Conservation (phyloP, 2,797 vertebrate species). For the Bucorvus abyssinicus region DNA sequence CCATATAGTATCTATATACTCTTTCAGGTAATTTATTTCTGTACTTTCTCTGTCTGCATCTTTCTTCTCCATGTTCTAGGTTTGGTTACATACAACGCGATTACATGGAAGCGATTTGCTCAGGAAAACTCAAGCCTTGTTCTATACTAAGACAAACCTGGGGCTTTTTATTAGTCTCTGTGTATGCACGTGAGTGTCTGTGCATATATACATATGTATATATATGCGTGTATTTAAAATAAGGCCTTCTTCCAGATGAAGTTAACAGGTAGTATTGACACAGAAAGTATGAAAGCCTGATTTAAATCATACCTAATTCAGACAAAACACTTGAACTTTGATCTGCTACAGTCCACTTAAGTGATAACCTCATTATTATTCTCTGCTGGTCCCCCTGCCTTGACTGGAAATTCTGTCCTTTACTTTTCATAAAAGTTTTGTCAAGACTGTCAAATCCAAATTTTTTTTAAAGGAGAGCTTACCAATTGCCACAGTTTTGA, state of each 20-base stretch:
- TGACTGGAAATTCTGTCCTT: neutral
- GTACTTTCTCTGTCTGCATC: neutral
- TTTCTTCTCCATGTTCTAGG: neutral
- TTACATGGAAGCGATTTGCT: neutral
- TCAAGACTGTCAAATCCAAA: neutral
- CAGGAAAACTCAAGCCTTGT: neutral
- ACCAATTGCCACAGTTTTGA: conserved; percentile 37
- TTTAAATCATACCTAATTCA: neutral
- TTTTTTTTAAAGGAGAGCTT: neutral
- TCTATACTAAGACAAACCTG: neutral
- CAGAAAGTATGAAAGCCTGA: neutral
- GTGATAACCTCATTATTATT: neutral
- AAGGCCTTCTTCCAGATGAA: neutral
- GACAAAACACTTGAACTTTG: neutral
- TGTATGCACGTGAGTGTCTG: neutral
- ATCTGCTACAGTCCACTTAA: neutral
- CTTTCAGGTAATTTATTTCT: neutral
- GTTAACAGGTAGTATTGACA: neutral
- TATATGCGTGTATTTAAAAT: neutral
- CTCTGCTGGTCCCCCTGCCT: neutral
- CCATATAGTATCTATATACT: neutral
- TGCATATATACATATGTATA: too few species aligned
- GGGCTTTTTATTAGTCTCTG: neutral
- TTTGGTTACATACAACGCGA: neutral
- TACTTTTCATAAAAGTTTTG: neutral